These are phyloP conservation scores for Pagetopsis macropterus DNA, from an alignment of 2,797 vertebrate species.

Conservation along the genomic window DNA sequence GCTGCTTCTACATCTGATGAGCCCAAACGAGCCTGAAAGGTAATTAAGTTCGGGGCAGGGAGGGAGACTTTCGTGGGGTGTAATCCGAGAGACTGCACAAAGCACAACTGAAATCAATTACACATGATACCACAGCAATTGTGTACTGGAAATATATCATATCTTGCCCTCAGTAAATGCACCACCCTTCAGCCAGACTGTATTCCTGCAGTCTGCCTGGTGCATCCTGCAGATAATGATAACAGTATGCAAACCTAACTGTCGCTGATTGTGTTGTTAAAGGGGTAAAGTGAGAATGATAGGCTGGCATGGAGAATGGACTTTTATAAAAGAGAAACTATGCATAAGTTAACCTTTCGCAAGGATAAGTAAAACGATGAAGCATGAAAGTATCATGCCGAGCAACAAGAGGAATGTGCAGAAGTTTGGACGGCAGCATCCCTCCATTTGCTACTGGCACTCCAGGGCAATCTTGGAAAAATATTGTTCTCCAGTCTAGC, in stretches of 20 bases:
- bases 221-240: constrained; percentile 69
- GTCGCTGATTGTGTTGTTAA: constrained; percentile 12
- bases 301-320: constrained; percentile 7
- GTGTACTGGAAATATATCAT: constrained; percentile 33
- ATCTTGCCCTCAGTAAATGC: constrained; percentile 42
- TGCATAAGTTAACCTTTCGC: constrained; percentile 18
- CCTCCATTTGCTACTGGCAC: constrained; percentile 61
- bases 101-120: constrained; percentile 55
- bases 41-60: constrained; percentile 35
- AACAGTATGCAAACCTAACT: constrained; percentile 43
- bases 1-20: constrained; percentile 46
- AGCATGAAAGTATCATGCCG: constrained; percentile 27
- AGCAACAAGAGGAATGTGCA: constrained; percentile 49
- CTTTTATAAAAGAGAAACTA: constrained; percentile 25
- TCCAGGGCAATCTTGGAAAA: constrained; percentile 82
- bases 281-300: constrained; percentile 15
- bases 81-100: constrained; percentile 47
- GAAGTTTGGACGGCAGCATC: constrained; percentile 59
- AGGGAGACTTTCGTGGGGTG: constrained; percentile 30
- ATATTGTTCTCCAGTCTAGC: constrained; percentile 86
- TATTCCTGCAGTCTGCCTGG: constrained; percentile 39
- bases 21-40: constrained; percentile 48
- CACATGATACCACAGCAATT: constrained; percentile 38
- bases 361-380: constrained; percentile 19
- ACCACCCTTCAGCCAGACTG: constrained; percentile 27